phyloP scores from a whole-genome alignment of 2,888 invertebrate genomes.

The Hedychridium roseum region DNA sequence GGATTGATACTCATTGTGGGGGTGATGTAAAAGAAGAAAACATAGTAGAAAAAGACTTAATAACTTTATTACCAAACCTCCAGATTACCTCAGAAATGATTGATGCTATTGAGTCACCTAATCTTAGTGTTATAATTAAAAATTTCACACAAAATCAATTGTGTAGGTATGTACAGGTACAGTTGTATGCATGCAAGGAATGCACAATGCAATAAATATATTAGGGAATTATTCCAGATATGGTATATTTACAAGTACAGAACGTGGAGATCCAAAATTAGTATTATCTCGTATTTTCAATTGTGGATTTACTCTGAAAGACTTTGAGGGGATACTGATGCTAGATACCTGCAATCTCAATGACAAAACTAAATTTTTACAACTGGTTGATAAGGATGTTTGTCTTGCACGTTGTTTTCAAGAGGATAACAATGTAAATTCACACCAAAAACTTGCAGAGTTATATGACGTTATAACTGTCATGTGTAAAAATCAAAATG shows the following conservation, averaged over 20 bases:
- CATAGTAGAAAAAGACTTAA: constrained; percentile 62
- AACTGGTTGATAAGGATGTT: constrained; percentile 26
- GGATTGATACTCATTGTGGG: constrained; percentile 69
- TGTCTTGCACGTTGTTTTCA: constrained; percentile 27
- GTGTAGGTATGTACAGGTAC: constrained; percentile 43
- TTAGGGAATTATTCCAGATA: constrained; percentile 58
- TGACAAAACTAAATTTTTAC: constrained; percentile 66
- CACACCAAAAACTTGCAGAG: constrained; percentile 41
- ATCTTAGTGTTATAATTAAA: constrained; percentile 66
- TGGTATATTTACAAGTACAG: constrained; percentile 72
- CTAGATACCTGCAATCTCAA: constrained; percentile 40
- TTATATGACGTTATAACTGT: constrained; percentile 63
- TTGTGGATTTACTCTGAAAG: constrained; percentile 60
- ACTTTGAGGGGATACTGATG: constrained; percentile 42
- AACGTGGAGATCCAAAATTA: constrained; percentile 67
- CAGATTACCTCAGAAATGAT: constrained; percentile 70
- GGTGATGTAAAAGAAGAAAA: constrained; percentile 3
- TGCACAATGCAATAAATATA: constrained; percentile 6
- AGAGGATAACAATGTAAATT: constrained; percentile 67
- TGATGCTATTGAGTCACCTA: constrained; percentile 64
- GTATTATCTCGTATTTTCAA: constrained; percentile 71
- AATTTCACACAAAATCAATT: constrained; percentile 71
- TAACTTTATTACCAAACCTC: constrained; percentile 67
- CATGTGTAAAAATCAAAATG: constrained; percentile 51
- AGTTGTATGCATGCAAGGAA: neutral